phyloP scores from a whole-genome alignment of 2,888 invertebrate species.

The Ochropleura leucogaster region DNA sequence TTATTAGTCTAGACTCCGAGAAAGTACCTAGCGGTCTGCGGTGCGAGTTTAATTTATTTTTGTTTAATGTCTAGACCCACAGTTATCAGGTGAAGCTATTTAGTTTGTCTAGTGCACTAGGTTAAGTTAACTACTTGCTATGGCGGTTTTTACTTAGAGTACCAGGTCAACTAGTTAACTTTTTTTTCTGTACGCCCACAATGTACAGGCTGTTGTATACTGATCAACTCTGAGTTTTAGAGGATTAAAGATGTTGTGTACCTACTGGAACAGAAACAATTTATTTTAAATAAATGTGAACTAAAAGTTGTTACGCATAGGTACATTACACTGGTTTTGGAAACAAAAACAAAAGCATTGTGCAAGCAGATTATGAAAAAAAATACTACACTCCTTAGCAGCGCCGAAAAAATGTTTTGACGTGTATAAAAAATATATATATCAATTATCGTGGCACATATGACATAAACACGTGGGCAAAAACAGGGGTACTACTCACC shows the following conservation, averaged over 20 bases:
- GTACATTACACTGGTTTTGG: too few species aligned
- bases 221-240: too few species aligned
- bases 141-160: not conserved
- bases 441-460: not conserved
- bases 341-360: too few species aligned
- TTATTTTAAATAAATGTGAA: too few species aligned
- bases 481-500: not conserved
- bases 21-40: constrained; percentile 28
- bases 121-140: not conserved
- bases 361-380: too few species aligned
- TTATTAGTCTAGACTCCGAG: constrained; percentile 26
- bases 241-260: too few species aligned
- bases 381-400: not conserved
- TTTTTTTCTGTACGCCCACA: too few species aligned
- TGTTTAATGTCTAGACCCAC: not conserved
- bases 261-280: too few species aligned
- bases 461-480: not conserved
- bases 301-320: too few species aligned
- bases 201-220: not conserved
- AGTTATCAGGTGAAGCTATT: not conserved
- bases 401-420: not conserved
- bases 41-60: not conserved
- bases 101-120: not conserved
- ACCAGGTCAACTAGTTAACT: not conserved
- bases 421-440: not conserved